phyloP scores from a whole-genome alignment of 2,797 vertebrate genomes.

The Emydoidea blandingii region DNA sequence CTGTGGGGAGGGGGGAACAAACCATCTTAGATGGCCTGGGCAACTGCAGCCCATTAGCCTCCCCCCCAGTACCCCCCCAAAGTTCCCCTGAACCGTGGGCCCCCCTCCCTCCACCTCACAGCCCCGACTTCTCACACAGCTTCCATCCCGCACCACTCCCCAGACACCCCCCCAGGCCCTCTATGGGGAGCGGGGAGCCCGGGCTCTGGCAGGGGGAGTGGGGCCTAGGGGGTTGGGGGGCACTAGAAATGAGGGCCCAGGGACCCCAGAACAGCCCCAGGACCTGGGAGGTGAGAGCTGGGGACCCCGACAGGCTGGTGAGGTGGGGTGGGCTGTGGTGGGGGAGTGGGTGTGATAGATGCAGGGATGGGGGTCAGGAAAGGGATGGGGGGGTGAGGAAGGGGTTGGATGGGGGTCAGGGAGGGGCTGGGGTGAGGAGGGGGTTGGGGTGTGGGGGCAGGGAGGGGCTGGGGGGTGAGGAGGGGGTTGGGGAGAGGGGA shows the following conservation, averaged over 20 bases:
- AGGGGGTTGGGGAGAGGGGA: too few relatives aligned
- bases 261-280: neutral
- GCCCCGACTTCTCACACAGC: neutral
- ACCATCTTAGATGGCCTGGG: neutral
- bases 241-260: too few relatives aligned
- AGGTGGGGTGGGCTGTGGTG: neutral
- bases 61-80: neutral
- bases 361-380: too few relatives aligned
- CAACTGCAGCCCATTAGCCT: neutral
- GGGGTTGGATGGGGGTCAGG: too few relatives aligned
- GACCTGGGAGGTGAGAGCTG: neutral
- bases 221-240: neutral
- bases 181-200: neutral
- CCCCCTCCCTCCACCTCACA: neutral
- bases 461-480: too few relatives aligned
- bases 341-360: neutral
- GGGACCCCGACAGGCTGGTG: neutral
- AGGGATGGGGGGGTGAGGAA: too few relatives aligned
- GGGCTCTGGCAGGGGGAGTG: neutral
- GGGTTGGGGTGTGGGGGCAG: too few relatives aligned
- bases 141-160: accelerated
- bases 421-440: too few relatives aligned
- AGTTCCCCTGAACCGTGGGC: neutral
- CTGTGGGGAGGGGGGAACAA: slow-evolving; percentile 68
- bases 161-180: neutral